These are phyloP conservation scores for Cyclargus thomasi DNA, from an alignment of 1,140 invertebrate genomes.

Conservation along the genomic window DNA sequence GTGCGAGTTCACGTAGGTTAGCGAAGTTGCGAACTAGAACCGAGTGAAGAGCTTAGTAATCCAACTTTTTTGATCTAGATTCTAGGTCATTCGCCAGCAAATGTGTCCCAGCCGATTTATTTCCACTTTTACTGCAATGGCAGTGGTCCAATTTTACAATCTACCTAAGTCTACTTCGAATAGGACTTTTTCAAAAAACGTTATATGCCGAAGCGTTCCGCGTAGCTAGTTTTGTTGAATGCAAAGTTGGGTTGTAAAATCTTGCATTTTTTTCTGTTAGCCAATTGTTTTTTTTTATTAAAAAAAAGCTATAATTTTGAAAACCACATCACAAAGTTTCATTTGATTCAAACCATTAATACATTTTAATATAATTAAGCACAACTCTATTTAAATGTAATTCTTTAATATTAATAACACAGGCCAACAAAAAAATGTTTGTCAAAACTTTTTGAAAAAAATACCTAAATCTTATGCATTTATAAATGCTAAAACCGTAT, in stretches of 20 bases:
- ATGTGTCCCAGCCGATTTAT: slow-evolving; percentile 66
- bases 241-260: neutral
- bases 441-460: no score
- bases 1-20: slow-evolving; percentile 33
- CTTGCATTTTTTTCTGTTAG: neutral
- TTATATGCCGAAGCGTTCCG: slow-evolving; percentile 16
- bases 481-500: no score
- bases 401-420: no score
- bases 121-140: slow-evolving; percentile 71
- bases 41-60: slow-evolving; percentile 33
- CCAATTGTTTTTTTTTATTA: neutral
- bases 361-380: no score
- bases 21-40: slow-evolving; percentile 37
- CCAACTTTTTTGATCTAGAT: slow-evolving; percentile 61
- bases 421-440: no score
- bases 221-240: neutral
- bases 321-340: no score
- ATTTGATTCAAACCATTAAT: no score
- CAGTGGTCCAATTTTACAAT: slow-evolving; percentile 64
- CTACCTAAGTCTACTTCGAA: slow-evolving; percentile 47
- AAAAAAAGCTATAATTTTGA: no score
- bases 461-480: no score
- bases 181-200: slow-evolving; percentile 56
- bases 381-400: no score
- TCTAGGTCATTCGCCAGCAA: slow-evolving; percentile 64